phyloP scores from a whole-genome alignment of 2,113 vertebrate genomes.

The Sisor rabdophorus region DNA sequence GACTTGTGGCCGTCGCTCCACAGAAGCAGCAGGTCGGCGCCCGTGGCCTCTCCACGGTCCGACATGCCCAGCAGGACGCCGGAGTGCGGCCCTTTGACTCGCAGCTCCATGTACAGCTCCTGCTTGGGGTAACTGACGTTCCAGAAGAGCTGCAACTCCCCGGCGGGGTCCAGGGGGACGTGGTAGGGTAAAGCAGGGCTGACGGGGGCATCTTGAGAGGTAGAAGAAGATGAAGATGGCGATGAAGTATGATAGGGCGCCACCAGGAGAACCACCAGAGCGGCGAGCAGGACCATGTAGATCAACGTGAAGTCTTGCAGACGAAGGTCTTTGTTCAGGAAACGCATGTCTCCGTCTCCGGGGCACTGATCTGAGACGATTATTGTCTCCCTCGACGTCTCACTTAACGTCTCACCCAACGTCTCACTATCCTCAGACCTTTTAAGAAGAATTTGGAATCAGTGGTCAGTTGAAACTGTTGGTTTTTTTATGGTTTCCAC shows the following conservation, averaged over 20 bases:
- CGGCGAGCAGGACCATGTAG: conserved; percentile 80
- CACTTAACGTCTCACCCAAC: background rate
- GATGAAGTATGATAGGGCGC: conserved; percentile 75
- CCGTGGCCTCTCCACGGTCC: conserved; percentile 77
- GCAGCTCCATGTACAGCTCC: conserved; percentile 77
- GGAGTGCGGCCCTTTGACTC: conserved; percentile 58
- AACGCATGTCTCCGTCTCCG: conserved; percentile 51
- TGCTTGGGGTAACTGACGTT: conserved; percentile 80
- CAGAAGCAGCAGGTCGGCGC: conserved; percentile 82
- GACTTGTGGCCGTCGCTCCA: conserved; percentile 77
- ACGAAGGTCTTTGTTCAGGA: conserved; percentile 65
- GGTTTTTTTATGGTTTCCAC: background rate
- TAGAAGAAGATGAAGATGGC: conserved; percentile 18
- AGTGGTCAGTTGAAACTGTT: no score
- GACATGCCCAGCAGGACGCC: conserved; percentile 92
- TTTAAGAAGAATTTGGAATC: no score
- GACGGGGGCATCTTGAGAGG: conserved; percentile 44
- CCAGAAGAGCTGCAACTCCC: conserved; percentile 83
- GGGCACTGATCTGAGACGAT: background rate
- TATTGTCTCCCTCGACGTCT: no score
- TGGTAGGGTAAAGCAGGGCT: conserved; percentile 72
- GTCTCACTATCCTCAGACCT: background rate
- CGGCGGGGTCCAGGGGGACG: conserved; percentile 78
- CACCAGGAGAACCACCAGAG: conserved; percentile 84
- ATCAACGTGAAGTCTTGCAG: conserved; percentile 79